phyloP scores from a whole-genome alignment of 1,140 invertebrate species.

The Caerostris extrusa region DNA sequence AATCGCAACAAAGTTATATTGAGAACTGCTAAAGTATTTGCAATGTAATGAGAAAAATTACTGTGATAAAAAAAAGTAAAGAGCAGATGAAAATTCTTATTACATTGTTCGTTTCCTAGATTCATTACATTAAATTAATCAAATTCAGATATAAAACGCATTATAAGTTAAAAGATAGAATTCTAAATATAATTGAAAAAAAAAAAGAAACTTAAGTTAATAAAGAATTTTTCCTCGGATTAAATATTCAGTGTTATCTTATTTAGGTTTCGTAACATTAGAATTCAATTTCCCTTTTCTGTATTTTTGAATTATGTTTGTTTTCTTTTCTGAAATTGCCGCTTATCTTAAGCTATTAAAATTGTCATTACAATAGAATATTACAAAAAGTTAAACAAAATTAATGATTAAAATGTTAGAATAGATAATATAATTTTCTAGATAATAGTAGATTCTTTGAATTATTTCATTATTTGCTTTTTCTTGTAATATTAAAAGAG shows the following conservation, averaged over 20 bases:
- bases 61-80: background rate
- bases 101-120: background rate
- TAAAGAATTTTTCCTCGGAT: background rate
- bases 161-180: slow-evolving; percentile 40
- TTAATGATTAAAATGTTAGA: too few relatives aligned
- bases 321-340: slow-evolving; percentile 15
- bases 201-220: background rate
- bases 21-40: slow-evolving; percentile 23
- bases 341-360: too few relatives aligned
- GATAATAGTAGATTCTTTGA: too few relatives aligned
- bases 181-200: slow-evolving; percentile 27
- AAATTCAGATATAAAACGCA: slow-evolving; percentile 24
- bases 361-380: too few relatives aligned
- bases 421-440: too few relatives aligned
- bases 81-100: slow-evolving; percentile 44
- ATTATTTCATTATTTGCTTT: too few relatives aligned
- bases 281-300: background rate
- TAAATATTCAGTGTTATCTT: background rate
- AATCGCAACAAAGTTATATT: slow-evolving; percentile 61
- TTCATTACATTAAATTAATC: slow-evolving; percentile 49
- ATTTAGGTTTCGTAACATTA: background rate
- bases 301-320: background rate
- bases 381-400: too few relatives aligned
- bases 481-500: too few relatives aligned
- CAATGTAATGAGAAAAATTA: slow-evolving; percentile 2